Conservation (phyloP, 2,113 vertebrate genomes). For the Pedionomus torquatus region DNA sequence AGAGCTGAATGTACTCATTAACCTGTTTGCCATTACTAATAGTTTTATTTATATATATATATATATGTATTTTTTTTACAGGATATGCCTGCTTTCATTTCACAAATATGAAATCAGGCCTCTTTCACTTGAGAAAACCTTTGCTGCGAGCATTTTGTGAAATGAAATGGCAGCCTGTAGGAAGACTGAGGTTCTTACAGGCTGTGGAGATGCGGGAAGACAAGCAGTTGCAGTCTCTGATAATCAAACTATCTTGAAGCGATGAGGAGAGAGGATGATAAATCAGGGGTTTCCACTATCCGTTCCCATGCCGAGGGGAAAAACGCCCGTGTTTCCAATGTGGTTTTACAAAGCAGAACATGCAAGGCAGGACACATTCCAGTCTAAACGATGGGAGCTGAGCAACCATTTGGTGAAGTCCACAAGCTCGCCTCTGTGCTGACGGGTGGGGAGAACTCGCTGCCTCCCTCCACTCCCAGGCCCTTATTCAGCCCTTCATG, state of each 20-base stretch:
- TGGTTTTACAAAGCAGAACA: not conserved
- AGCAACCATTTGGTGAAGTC: not conserved
- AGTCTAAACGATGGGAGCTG: fast-evolving
- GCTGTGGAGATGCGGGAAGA: not conserved
- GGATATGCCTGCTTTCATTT: not conserved
- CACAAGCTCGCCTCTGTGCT: not conserved
- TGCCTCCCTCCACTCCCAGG: not conserved
- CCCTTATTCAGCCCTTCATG: not conserved
- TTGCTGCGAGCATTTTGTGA: not conserved
- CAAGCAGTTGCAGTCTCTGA: not conserved
- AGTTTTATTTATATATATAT: no score
- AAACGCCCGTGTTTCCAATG: not conserved
- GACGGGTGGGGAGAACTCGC: not conserved
- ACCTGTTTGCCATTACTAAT: not conserved
- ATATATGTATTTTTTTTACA: not conserved
- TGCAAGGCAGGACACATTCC: not conserved
- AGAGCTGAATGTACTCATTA: not conserved
- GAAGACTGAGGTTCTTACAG: not conserved
- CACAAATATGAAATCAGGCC: not conserved
- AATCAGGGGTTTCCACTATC: not conserved
- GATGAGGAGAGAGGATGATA: not conserved
- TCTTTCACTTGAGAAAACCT: not conserved
- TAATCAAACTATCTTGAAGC: not conserved
- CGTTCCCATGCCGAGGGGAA: not conserved
- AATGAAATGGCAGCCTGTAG: not conserved